phyloP scores from a whole-genome alignment of 2,113 vertebrate genomes.

The Rousettus leschenaultii region DNA sequence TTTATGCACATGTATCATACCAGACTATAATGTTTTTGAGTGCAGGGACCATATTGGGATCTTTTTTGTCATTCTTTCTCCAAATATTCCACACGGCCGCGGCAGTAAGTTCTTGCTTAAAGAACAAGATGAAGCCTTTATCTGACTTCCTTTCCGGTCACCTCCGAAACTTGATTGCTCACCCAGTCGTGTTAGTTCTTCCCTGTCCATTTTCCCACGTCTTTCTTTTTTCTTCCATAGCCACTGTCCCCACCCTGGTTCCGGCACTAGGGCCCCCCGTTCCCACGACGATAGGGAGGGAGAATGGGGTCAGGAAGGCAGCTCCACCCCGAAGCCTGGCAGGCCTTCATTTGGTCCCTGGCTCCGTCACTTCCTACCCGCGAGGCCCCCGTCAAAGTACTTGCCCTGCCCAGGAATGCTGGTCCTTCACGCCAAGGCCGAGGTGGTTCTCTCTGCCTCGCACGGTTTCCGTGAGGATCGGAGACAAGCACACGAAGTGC shows the following conservation, averaged over 20 bases:
- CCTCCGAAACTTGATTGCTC: background rate
- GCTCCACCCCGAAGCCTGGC: background rate
- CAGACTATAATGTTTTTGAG: background rate
- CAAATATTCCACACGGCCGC: background rate
- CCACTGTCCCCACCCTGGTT: background rate
- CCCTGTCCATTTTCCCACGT: background rate
- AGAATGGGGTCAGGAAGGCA: background rate
- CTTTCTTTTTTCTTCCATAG: background rate
- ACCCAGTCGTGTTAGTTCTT: background rate
- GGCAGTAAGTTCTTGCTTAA: background rate
- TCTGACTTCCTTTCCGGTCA: background rate
- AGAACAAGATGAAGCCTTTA: background rate
- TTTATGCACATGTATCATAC: background rate
- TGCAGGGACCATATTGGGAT: background rate
- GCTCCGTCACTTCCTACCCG: background rate
- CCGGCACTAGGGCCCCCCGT: accelerated
- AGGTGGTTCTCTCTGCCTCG: background rate
- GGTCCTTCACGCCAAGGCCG: background rate
- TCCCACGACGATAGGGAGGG: background rate
- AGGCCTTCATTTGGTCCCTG: background rate
- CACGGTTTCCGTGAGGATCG: background rate
- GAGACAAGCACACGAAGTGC: background rate
- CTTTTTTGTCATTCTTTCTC: background rate
- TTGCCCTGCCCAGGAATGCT: background rate
- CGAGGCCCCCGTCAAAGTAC: background rate